Evolutionary conservation across 35 echinoderm and acorn worm genomes (phyloP).

Genomic region (Apostichopus parvimensis): DNA sequence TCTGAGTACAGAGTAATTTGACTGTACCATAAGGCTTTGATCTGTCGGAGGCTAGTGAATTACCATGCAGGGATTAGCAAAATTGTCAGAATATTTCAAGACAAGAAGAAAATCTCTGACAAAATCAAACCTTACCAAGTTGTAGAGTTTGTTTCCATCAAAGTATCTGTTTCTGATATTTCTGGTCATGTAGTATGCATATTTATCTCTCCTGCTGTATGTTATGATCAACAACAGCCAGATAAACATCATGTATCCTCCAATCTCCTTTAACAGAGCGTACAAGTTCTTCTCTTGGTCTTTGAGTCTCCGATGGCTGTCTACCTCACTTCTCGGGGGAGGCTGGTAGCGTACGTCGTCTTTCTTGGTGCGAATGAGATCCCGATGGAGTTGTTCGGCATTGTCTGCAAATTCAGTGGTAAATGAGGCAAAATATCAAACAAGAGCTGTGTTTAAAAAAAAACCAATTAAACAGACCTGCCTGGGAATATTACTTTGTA

Average conservation of each 20-base stretch:
- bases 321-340: conserved; percentile 34
- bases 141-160: conserved; percentile 66
- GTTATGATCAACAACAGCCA: conserved; percentile 80
- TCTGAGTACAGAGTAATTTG: no score
- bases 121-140: background rate
- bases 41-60: no score
- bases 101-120: background rate
- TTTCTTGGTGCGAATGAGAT: conserved; percentile 41
- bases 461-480: no score
- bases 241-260: conserved; percentile 69
- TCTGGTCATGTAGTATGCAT: conserved; percentile 80
- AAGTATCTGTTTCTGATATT: conserved; percentile 74
- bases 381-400: conserved; percentile 56
- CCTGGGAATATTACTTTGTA: no score
- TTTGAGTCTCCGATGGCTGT: conserved; percentile 48
- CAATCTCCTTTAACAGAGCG: conserved; percentile 72
- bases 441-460: no score
- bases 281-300: conserved; percentile 74
- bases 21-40: no score
- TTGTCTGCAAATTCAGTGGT: conserved; percentile 49
- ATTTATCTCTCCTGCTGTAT: conserved; percentile 76
- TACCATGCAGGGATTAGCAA: no score
- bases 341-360: conserved; percentile 69
- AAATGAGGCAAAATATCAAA: background rate
- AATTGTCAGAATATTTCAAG: no score